Base-by-base conservation (phyloP, 2,888 invertebrate species). In the Xanthia icteritia region DNA sequence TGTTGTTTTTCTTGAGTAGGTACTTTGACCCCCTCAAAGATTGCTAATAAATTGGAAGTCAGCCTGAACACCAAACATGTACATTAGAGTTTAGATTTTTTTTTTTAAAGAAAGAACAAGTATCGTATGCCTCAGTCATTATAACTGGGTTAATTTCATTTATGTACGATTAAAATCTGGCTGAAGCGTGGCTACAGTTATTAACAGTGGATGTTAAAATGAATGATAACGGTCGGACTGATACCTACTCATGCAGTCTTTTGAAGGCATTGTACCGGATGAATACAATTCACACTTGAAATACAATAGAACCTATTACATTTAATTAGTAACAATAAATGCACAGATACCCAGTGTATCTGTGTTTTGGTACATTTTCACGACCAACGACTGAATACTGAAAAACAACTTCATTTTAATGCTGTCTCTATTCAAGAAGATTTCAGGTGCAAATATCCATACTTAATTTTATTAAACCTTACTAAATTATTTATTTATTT, bases 181-280 rank as follows among this genome's bases (percentile, higher is more conserved):
- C 56, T 81, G 54, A 67, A 72, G n/a, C 64, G 8, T 27, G 54
- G 39, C 64, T 64, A 23, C 70, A 65, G 31, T 64, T 64, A 72
- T 64, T 48, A 68, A 65, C 63, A 80, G 42, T 5, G 15, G 81
- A 39, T 68, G 67, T 64, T 76, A 64, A 73, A 64, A 36, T 60
- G 1, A 64, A 68, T 68, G 64, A 79, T 66, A 71, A 56, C 61
- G 42, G 42, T 64, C 27, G 39, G 20, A 67, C 42, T 51, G 23
- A 73, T 64, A 63, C 6, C 31, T 23, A 64, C 39, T 56, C 45
- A 56, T 56, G 42, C 27, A 48, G 56, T 23, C 36, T 27, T 42
- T 45, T 74, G 15, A 36, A 9, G 15, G 2, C 11, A 70, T 73
- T 17, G 13, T 23, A 23, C 54, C 23, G 54, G 17, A n/a, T 8